phyloP scores from a whole-genome alignment of 2,797 vertebrate species.

The Mareca strepera region DNA sequence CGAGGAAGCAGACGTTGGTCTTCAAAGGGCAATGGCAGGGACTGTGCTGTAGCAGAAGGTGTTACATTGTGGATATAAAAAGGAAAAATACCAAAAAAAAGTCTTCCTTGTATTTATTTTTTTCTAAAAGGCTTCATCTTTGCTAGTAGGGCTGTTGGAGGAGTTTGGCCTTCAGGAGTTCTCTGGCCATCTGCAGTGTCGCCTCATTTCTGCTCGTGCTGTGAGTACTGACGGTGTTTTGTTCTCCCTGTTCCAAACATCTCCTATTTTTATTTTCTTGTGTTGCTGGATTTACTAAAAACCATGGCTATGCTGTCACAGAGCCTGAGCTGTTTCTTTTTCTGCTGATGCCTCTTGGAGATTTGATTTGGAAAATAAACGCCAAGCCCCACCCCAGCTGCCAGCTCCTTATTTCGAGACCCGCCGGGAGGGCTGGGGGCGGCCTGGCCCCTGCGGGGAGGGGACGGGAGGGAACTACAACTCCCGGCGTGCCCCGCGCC shows the following conservation, averaged over 20 bases:
- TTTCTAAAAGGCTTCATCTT: slow-evolving; percentile 76
- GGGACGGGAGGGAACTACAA: not conserved
- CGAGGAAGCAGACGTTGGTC: slow-evolving; percentile 74
- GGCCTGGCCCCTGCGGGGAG: no score
- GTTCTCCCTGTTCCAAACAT: not conserved
- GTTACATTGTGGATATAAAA: slow-evolving; percentile 79
- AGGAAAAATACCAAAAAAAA: slow-evolving; percentile 78
- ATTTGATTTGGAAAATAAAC: not conserved
- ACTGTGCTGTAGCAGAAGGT: slow-evolving; percentile 82
- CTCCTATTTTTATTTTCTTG: not conserved
- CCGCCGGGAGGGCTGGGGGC: not conserved
- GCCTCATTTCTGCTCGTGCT: not conserved
- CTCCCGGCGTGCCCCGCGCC: not conserved
- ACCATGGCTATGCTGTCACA: not conserved
- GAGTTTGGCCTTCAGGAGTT: slow-evolving; percentile 43
- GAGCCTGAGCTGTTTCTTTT: not conserved
- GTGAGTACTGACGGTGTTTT: not conserved
- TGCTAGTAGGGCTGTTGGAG: slow-evolving; percentile 70
- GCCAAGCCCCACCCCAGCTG: not conserved
- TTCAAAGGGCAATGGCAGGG: slow-evolving; percentile 85
- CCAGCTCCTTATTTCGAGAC: not conserved
- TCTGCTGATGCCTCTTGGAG: not conserved
- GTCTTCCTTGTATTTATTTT: slow-evolving; percentile 93
- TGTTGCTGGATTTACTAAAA: not conserved
- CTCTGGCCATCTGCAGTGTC: not conserved